Percentiles rank a stretch among this genome's conserved stretches.
Evolutionary conservation across 2,888 invertebrate genomes (phyloP).

Genomic region (Pyrrhosoma nymphula): DNA sequence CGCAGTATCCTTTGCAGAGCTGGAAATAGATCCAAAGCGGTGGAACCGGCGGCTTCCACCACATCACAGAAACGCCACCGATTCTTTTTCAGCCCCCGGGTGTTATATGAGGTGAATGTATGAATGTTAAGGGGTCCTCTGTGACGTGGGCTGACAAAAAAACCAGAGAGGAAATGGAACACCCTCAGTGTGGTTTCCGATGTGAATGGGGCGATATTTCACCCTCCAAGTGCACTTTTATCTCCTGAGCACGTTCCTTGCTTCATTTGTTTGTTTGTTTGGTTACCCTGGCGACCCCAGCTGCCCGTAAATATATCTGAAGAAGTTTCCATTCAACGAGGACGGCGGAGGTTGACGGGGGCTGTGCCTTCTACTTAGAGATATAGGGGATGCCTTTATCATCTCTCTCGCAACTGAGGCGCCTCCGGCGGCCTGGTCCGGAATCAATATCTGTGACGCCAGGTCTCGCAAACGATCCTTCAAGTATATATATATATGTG

Average conservation of each 20-base stretch:
- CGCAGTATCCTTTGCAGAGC: not conserved
- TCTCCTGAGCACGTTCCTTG: not conserved
- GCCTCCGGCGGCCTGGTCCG: not conserved
- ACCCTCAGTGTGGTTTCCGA: not conserved
- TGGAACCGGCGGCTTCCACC: not conserved
- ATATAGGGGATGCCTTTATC: slow-evolving; percentile 5
- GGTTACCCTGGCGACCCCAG: not conserved
- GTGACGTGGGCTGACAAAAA: not conserved
- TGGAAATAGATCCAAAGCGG: not conserved
- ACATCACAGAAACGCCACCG: not conserved
- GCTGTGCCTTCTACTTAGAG: not conserved
- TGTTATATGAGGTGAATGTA: not conserved
- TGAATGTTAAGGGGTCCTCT: not conserved
- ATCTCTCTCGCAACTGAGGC: not conserved
- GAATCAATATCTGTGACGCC: slow-evolving; percentile 1
- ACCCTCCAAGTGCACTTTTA: not conserved
- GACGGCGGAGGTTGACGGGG: not conserved
- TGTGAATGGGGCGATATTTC: not conserved
- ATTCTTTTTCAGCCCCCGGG: not conserved
- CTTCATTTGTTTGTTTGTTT: slow-evolving; percentile 27
- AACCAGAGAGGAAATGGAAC: not conserved
- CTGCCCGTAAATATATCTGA: slow-evolving; percentile 10
- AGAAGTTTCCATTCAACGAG: slow-evolving; percentile 12
- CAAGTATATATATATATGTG: not conserved
- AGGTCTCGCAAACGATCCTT: not conserved